A percentile compares a stretch with the other conserved stretches of the same genome.
Conservation (phyloP, 2,888 invertebrate species). For the Mantis religiosa region DNA sequence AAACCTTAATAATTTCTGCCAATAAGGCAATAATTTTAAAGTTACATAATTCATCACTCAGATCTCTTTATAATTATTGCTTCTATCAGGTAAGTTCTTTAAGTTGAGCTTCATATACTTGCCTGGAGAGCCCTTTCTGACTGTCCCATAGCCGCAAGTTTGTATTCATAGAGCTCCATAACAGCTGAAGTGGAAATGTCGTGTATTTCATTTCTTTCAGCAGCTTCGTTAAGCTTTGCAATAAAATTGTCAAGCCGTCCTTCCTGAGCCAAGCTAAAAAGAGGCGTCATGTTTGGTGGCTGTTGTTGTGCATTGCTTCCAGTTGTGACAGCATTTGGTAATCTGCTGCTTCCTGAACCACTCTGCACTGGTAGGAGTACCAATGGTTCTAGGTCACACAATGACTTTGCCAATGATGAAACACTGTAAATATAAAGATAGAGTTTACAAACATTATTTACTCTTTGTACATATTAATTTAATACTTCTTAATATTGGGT, state of each 20-base stretch:
- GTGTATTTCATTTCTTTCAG: conserved; percentile 43
- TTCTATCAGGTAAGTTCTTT: no score
- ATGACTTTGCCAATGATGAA: conserved; percentile 39
- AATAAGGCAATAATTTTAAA: no score
- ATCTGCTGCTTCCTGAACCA: conserved; percentile 21
- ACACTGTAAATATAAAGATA: conserved; percentile 32
- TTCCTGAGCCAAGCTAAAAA: conserved; percentile 49
- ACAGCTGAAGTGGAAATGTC: conserved; percentile 62
- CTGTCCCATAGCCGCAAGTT: conserved; percentile 52
- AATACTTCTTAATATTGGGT: no score
- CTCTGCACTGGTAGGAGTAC: conserved; percentile 38
- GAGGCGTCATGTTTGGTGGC: conserved; percentile 43
- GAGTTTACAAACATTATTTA: no score
- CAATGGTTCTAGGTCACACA: conserved; percentile 42
- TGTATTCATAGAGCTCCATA: conserved; percentile 68
- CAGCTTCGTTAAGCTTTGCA: conserved; percentile 45
- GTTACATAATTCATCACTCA: no score
- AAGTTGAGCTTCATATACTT: conserved; percentile 35
- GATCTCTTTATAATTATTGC: conserved; percentile 30
- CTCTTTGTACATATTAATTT: no score
- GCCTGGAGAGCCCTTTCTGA: conserved; percentile 48
- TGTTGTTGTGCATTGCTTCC: conserved; percentile 34
- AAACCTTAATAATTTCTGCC: no score
- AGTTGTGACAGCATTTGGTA: background rate
- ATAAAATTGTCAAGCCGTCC: conserved; percentile 51